These are phyloP conservation scores for Pemphredon lugubris DNA, from an alignment of 2,888 invertebrate species.

Conservation along the genomic window DNA sequence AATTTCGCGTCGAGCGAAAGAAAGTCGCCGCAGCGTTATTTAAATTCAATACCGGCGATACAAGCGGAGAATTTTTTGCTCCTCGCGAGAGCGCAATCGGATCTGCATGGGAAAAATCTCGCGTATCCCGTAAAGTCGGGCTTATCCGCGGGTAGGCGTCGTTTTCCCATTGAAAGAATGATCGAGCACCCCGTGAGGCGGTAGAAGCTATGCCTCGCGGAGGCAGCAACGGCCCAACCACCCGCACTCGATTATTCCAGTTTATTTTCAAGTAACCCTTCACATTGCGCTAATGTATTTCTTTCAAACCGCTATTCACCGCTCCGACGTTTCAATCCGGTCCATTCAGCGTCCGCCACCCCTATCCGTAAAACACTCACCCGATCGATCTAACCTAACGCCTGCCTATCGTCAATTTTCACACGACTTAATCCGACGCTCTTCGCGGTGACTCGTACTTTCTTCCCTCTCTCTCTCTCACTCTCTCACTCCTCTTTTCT, in stretches of 20 bases:
- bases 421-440: slow-evolving; percentile 64
- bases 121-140: too few relatives aligned
- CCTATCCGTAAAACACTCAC: slow-evolving; percentile 67
- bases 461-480: not conserved
- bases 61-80: too few relatives aligned
- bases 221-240: slow-evolving; percentile 20
- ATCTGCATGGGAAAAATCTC: too few relatives aligned
- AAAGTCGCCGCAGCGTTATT: too few relatives aligned
- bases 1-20: too few relatives aligned
- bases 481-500: not conserved
- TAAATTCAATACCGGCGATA: too few relatives aligned
- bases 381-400: slow-evolving; percentile 75
- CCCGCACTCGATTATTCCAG: slow-evolving; percentile 55
- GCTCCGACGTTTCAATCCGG: slow-evolving; percentile 76
- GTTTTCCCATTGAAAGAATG: slow-evolving; percentile 55
- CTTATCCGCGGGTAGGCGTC: too few relatives aligned
- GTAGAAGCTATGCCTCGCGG: slow-evolving; percentile 1
- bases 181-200: slow-evolving; percentile 54
- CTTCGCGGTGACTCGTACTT: slow-evolving; percentile 63
- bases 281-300: slow-evolving; percentile 76
- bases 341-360: slow-evolving; percentile 71
- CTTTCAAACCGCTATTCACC: slow-evolving; percentile 74
- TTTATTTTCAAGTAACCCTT: slow-evolving; percentile 74
- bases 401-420: slow-evolving; percentile 61
- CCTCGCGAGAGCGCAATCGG: too few relatives aligned